A percentile compares a stretch with the other conserved stretches of the same genome.
phyloP scores from a whole-genome alignment of 2,797 vertebrate species.

The Enteromius trimaculatus region DNA sequence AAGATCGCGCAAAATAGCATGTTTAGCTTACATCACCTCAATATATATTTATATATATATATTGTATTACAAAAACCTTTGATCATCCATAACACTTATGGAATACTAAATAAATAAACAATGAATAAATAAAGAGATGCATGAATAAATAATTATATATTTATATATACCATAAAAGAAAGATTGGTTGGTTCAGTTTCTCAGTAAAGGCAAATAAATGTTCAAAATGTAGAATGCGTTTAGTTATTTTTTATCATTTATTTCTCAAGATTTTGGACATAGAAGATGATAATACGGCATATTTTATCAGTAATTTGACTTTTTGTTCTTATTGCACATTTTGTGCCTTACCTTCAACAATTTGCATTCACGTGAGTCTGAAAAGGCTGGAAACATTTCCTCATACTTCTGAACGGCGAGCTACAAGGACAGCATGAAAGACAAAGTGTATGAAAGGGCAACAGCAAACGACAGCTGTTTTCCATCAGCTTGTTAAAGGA shows the following conservation, averaged over 20 bases:
- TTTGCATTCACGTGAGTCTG: constrained; percentile 80
- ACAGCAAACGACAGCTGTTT: background rate
- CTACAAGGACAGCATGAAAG: constrained; percentile 51
- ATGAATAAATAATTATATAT: background rate
- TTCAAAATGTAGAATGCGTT: background rate
- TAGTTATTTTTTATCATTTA: background rate
- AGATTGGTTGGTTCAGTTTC: background rate
- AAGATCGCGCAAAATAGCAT: background rate
- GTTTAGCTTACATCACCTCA: background rate
- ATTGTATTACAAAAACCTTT: background rate
- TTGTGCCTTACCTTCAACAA: constrained; percentile 81
- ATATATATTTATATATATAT: too few species aligned
- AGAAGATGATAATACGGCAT: background rate
- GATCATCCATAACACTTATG: background rate
- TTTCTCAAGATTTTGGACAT: background rate
- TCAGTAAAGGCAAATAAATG: background rate
- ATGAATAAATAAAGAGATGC: background rate
- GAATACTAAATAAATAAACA: too few species aligned
- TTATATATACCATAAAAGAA: background rate
- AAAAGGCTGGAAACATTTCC: constrained; percentile 92
- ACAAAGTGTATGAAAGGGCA: background rate
- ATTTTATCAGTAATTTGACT: background rate
- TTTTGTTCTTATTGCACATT: background rate
- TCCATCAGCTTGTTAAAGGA: too few species aligned
- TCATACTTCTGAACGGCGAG: constrained; percentile 81